phyloP scores from a whole-genome alignment of 2,797 vertebrate genomes.

The Acipenser oxyrinchus region DNA sequence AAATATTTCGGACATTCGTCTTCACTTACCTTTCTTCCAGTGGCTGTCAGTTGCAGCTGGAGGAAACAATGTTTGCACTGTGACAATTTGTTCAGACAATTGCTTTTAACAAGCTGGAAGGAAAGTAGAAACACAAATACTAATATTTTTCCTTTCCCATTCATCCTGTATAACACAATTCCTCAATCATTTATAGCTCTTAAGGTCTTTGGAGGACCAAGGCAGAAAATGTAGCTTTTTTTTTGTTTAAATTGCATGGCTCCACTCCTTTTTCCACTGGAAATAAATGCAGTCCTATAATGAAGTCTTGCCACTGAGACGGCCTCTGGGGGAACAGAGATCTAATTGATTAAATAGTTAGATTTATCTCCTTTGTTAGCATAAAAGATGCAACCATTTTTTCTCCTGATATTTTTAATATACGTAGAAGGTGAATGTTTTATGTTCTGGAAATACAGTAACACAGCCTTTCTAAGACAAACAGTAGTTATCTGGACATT shows the following conservation, averaged over 20 bases:
- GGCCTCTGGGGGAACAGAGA: background rate
- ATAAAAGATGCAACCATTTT: too few species aligned
- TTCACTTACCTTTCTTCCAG: conserved; percentile 27
- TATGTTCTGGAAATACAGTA: too few species aligned
- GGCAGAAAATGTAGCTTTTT: conserved; percentile 3
- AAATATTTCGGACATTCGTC: conserved; percentile 31
- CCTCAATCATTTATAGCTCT: conserved; percentile 45
- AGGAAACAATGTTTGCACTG: conserved; percentile 38
- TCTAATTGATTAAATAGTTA: too few species aligned
- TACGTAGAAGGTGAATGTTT: too few species aligned
- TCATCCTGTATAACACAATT: conserved; percentile 47
- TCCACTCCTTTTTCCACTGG: conserved; percentile 8
- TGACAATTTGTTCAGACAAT: conserved; percentile 63
- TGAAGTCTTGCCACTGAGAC: conserved; percentile 1
- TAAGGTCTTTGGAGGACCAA: conserved; percentile 15
- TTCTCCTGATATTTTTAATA: too few species aligned
- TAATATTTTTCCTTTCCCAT: conserved; percentile 49
- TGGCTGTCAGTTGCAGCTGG: conserved; percentile 31
- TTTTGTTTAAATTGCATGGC: background rate
- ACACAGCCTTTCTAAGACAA: too few species aligned
- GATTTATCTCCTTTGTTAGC: too few species aligned
- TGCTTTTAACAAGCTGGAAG: conserved; percentile 61
- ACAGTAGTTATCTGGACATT: too few species aligned
- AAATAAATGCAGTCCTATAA: conserved; percentile 10
- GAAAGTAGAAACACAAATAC: conserved; percentile 59